Base-by-base conservation (phyloP, 2,888 invertebrate genomes). In the Spatulosminthurus flaviceps region DNA sequence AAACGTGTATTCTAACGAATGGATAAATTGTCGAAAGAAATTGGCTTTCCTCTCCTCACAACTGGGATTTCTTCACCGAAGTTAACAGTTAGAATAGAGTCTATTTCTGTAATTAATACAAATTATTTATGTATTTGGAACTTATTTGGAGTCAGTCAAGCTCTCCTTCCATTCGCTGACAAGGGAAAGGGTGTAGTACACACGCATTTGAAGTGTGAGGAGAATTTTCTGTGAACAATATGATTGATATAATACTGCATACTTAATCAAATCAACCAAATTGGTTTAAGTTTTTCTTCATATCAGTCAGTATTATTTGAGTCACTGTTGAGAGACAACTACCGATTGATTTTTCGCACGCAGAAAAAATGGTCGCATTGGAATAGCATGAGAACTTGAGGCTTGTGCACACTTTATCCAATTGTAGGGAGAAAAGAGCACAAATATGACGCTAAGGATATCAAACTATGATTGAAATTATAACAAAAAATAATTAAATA, bases 1-100 rank as follows among this genome's bases (percentile, higher is more conserved):
- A 19, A n/a, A 19, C 2, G 51, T 19, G 16, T 19, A n/a, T n/a
- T n/a, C n/a, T n/a, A 16, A n/a, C 51, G n/a, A 51, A 19, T 51
- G 51, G 51, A 19, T 51, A 51, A 51, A 19, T 19, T 51, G 51
- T 51, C 9, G 13, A 19, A 19, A 19, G 51, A 51, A 51, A 51
- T 51, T 51, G 51, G 51, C 51, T 51, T 51, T 51, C 51, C 51
- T 51, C n/a, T n/a, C n/a, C 51, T 51, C n/a, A n/a, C n/a, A 51
- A n/a, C n/a, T 51, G 51, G 51, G n/a, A 51, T 51, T 51, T 51
- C 51, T 51, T 51, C 51, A 51, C 51, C 51, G 16, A 51, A 51
- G 19, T 51, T 51, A 51, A 51, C 51, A 51, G 51, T 51, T 51
- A 51, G 51, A 9, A 9, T 9, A 9, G 51, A 51, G 51, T 51